Conservation (phyloP, 1,140 invertebrate genomes). For the Ceratina calcarata region DNA sequence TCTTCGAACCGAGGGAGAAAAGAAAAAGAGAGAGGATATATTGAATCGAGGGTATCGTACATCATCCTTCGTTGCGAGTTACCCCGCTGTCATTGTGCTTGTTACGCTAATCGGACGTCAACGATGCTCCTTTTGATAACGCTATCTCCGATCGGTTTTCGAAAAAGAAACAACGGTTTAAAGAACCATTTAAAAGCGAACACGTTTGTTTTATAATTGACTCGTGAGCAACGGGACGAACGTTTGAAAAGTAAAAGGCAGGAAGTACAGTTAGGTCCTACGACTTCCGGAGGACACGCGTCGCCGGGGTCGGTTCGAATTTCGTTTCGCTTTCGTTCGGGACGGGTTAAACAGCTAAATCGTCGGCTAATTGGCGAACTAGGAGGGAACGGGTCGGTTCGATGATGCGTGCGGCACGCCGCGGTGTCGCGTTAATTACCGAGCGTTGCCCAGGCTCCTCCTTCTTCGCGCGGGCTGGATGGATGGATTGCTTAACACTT, state of each 20-base stretch:
- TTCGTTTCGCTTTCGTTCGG: constrained; percentile 25
- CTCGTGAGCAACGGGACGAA: no score
- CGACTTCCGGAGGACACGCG: constrained; percentile 18
- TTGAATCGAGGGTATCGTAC: constrained; percentile 27
- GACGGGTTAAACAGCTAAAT: constrained; percentile 44
- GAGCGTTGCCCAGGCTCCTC: constrained; percentile 57
- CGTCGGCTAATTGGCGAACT: constrained; percentile 46
- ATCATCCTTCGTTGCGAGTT: constrained; percentile 20
- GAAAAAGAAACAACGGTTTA: constrained; percentile 3
- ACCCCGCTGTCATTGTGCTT: constrained; percentile 18
- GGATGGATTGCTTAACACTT: constrained; percentile 72
- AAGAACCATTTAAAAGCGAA: no score
- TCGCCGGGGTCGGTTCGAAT: background rate
- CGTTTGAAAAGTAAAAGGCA: background rate
- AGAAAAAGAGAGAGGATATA: no score
- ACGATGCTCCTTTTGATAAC: background rate
- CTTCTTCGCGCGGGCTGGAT: constrained; percentile 57
- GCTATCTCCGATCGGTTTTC: background rate
- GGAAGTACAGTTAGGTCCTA: no score
- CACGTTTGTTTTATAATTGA: no score
- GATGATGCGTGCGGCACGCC: constrained; percentile 41
- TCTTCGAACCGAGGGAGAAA: background rate
- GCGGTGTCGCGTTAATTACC: constrained; percentile 64
- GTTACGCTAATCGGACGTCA: constrained; percentile 24
- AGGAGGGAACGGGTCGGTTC: background rate